These are phyloP conservation scores for Eristalinus aeneus DNA, from an alignment of 2,888 invertebrate species.

Conservation along the genomic window DNA sequence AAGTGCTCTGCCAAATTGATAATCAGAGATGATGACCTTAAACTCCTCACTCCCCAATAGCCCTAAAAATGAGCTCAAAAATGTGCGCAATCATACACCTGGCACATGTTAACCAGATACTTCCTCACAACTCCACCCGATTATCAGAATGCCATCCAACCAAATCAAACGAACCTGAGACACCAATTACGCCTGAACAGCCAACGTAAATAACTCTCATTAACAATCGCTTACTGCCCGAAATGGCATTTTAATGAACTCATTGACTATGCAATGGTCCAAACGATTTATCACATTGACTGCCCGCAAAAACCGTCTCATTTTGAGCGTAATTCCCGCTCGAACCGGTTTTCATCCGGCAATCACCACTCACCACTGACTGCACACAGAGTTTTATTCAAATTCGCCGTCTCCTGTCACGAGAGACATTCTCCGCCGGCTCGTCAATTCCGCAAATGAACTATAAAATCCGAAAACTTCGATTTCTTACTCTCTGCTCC, in stretches of 20 bases:
- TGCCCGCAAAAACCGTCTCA: neutral
- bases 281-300: conserved; percentile 12
- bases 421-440: neutral
- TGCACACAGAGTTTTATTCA: neutral
- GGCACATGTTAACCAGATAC: too few species aligned
- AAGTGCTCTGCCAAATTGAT: too few species aligned
- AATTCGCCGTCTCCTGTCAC: neutral
- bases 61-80: too few species aligned
- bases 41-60: too few species aligned
- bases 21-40: too few species aligned
- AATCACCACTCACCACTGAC: neutral
- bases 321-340: neutral
- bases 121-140: neutral
- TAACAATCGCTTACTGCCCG: conserved; percentile 6
- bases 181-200: neutral
- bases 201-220: conserved; percentile 11
- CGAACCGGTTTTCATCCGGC: neutral
- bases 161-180: neutral
- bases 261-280: conserved; percentile 11
- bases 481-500: neutral
- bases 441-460: neutral
- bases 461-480: neutral
- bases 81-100: too few species aligned
- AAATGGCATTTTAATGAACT: conserved; percentile 11
- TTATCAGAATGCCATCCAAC: neutral